A percentile compares a stretch with the other conserved stretches of the same genome.
Conservation (phyloP, 1,140 invertebrate genomes). For the Bactericera cockerelli region DNA sequence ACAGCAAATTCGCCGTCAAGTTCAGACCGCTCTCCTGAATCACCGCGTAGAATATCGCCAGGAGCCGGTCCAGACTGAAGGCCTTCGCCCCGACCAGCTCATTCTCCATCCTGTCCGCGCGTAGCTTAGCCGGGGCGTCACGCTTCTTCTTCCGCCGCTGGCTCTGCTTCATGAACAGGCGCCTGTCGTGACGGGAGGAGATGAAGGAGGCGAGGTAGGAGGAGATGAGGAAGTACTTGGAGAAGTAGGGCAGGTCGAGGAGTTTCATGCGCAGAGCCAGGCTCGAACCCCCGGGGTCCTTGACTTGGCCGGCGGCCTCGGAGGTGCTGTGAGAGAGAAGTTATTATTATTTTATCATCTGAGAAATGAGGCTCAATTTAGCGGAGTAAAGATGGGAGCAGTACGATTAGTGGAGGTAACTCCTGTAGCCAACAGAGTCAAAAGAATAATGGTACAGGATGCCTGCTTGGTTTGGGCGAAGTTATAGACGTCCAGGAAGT, state of each 20-base stretch:
- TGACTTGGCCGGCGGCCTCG: background rate
- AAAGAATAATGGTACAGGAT: no score
- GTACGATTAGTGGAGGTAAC: no score
- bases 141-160: constrained; percentile 31
- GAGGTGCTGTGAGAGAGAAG: background rate
- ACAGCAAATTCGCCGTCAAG: constrained; percentile 63
- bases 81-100: constrained; percentile 47
- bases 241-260: constrained; percentile 70
- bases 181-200: constrained; percentile 66
- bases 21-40: constrained; percentile 58
- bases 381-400: constrained; percentile 13
- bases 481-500: no score
- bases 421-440: no score
- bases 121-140: constrained; percentile 34
- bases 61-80: constrained; percentile 64
- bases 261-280: background rate
- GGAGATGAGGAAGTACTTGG: constrained; percentile 74
- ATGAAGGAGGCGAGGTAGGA: constrained; percentile 84
- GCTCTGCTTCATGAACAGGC: constrained; percentile 61
- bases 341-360: constrained; percentile 10
- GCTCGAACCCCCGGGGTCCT: background rate
- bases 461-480: no score
- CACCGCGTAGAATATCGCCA: constrained; percentile 86
- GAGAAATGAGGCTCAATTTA: constrained; percentile 14
- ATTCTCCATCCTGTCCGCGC: constrained; percentile 33